Percentiles rank a stretch among this genome's conserved stretches.
Evolutionary conservation across 1,140 invertebrate genomes (phyloP).

Genomic region (Matsumurasca onukii): DNA sequence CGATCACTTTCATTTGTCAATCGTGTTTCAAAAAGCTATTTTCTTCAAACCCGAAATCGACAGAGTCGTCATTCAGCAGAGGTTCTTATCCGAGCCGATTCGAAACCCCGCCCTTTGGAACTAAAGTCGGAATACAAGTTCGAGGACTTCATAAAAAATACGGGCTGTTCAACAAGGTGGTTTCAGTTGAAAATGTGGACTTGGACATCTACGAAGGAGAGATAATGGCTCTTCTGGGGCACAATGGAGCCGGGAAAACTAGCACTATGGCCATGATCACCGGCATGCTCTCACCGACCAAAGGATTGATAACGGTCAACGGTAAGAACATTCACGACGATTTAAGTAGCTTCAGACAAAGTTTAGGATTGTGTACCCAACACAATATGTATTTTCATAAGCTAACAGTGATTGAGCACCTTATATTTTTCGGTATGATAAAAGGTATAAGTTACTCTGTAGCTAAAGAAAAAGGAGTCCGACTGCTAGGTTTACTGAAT

Average conservation of each 20-base stretch:
- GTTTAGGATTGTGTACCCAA: constrained; percentile 5
- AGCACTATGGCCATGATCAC: constrained; percentile 64
- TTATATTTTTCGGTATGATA: constrained; percentile 48
- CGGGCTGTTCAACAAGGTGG: constrained; percentile 20
- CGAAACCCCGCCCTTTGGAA: neutral
- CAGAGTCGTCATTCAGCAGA: neutral
- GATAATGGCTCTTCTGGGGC: constrained; percentile 82
- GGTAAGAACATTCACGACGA: neutral
- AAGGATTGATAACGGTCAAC: neutral
- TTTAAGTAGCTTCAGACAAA: neutral
- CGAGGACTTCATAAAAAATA: constrained; percentile 28
- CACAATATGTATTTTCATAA: constrained; percentile 5
- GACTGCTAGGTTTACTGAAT: constrained; percentile 55
- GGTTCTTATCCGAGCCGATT: neutral
- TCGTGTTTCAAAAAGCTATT: neutral
- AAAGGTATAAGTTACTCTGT: constrained; percentile 50
- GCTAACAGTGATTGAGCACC: constrained; percentile 64
- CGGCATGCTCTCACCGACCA: constrained; percentile 29
- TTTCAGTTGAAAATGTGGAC: constrained; percentile 37
- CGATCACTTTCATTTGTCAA: neutral
- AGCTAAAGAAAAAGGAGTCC: constrained; percentile 44
- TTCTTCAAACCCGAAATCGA: neutral
- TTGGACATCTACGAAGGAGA: too few relatives aligned
- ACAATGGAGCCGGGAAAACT: constrained; percentile 87
- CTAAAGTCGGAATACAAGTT: constrained; percentile 21